Percentiles rank a stretch among this genome's conserved stretches.
phyloP scores from a whole-genome alignment of 2,113 vertebrate species.

The Oceanodroma tethys region DNA sequence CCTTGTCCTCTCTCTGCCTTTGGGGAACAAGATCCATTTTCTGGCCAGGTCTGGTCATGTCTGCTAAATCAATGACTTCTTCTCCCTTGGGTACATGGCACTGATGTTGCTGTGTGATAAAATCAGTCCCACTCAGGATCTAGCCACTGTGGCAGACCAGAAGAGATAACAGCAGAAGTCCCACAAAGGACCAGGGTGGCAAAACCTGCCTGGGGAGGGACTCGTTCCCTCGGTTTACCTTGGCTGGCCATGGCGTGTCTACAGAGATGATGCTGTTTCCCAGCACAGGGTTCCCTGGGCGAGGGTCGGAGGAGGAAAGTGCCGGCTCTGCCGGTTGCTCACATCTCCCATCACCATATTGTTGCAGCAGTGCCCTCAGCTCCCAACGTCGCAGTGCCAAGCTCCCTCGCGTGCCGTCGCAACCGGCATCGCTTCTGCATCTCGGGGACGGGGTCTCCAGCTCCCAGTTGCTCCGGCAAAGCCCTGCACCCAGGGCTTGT shows the following conservation, averaged over 20 bases:
- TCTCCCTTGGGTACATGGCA: not conserved
- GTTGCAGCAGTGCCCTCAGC: accelerated
- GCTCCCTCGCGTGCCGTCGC: accelerated
- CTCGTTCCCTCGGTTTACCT: accelerated
- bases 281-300: accelerated
- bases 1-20: not conserved
- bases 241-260: not conserved
- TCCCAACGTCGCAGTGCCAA: accelerated
- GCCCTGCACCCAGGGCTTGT: not conserved
- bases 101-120: not conserved
- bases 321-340: not conserved
- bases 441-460: accelerated
- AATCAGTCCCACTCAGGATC: not conserved
- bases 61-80: not conserved
- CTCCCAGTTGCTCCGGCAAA: not conserved
- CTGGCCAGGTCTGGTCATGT: not conserved
- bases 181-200: not conserved
- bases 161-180: not conserved
- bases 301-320: not conserved
- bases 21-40: not conserved
- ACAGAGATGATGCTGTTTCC: not conserved
- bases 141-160: accelerated
- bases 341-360: not conserved
- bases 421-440: not conserved
- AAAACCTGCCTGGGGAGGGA: not conserved